Percentiles rank a stretch among this genome's conserved stretches.
Conservation (phyloP, 2,113 vertebrate species). For the Phasianus colchicus region DNA sequence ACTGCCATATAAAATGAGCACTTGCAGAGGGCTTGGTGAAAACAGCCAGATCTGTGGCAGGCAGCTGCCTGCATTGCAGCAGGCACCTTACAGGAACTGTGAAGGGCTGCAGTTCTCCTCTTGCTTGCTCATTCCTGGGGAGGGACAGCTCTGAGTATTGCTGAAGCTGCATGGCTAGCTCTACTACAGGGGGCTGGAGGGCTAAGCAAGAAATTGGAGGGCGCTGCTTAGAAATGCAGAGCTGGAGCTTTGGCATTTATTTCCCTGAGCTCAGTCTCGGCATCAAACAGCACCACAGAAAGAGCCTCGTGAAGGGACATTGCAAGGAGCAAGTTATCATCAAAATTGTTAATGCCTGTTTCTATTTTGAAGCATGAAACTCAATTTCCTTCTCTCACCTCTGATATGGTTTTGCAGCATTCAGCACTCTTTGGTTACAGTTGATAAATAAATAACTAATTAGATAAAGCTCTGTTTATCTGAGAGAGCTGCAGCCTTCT, state of each 20-base stretch:
- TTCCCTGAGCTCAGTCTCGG: not conserved
- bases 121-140: not conserved
- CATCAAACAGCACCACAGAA: not conserved
- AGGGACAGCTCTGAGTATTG: not conserved
- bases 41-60: not conserved
- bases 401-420: slow-evolving; percentile 1
- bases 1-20: not conserved
- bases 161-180: not conserved
- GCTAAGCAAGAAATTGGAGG: not conserved
- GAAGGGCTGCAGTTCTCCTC: not conserved
- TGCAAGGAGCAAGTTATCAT: not conserved
- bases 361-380: not conserved
- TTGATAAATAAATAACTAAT: slow-evolving; percentile 43
- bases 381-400: slow-evolving; percentile 37
- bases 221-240: not conserved
- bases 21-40: not conserved
- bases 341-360: not conserved
- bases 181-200: accelerated
- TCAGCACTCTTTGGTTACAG: not conserved
- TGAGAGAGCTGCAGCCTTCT: not conserved
- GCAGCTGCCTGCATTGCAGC: not conserved
- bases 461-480: slow-evolving; percentile 43
- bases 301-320: not conserved
- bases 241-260: not conserved
- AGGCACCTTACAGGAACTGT: not conserved